Percentiles rank a stretch among this genome's conserved stretches.
phyloP scores from a whole-genome alignment of 64 coral and sea anemone species.

The Montipora cactus region DNA sequence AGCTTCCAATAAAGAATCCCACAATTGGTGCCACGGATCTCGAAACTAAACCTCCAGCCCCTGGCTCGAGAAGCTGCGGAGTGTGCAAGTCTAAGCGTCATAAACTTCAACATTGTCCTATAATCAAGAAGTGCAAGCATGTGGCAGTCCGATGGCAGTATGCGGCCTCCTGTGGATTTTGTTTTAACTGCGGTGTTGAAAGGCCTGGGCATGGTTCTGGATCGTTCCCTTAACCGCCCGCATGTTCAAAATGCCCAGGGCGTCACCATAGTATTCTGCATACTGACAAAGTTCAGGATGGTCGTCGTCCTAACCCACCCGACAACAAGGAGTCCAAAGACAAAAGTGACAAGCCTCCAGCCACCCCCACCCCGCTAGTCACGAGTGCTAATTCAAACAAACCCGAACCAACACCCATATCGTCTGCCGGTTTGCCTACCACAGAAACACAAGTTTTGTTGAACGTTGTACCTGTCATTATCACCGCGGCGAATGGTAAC shows the following conservation, averaged over 20 bases:
- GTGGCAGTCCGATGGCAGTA: conserved; percentile 68
- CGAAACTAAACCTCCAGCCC: neutral
- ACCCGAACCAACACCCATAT: conserved; percentile 15
- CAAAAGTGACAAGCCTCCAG: neutral
- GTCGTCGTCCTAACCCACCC: conserved; percentile 4
- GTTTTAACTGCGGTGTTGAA: conserved; percentile 36
- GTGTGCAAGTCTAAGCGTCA: conserved; percentile 66
- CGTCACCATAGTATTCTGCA: conserved; percentile 41
- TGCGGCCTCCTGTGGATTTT: conserved; percentile 52
- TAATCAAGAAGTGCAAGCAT: conserved; percentile 61
- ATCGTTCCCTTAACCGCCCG: conserved; percentile 59
- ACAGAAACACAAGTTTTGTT: conserved; percentile 26
- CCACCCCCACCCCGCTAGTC: neutral
- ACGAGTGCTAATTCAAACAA: conserved; percentile 20
- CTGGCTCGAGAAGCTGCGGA: conserved; percentile 7
- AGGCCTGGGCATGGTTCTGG: too few relatives aligned
- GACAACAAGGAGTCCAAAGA: conserved; percentile 9
- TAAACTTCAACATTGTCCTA: conserved; percentile 64
- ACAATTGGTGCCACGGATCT: conserved; percentile 18
- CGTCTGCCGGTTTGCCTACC: conserved; percentile 13
- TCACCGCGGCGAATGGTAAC: conserved; percentile 28
- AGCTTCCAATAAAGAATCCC: conserved; percentile 1
- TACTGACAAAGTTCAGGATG: conserved; percentile 13
- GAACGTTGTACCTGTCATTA: conserved; percentile 64
- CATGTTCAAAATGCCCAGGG: conserved; percentile 42